These are phyloP conservation scores for Xanthostigma xanthostigma DNA, from an alignment of 2,888 invertebrate genomes.

Conservation along the genomic window DNA sequence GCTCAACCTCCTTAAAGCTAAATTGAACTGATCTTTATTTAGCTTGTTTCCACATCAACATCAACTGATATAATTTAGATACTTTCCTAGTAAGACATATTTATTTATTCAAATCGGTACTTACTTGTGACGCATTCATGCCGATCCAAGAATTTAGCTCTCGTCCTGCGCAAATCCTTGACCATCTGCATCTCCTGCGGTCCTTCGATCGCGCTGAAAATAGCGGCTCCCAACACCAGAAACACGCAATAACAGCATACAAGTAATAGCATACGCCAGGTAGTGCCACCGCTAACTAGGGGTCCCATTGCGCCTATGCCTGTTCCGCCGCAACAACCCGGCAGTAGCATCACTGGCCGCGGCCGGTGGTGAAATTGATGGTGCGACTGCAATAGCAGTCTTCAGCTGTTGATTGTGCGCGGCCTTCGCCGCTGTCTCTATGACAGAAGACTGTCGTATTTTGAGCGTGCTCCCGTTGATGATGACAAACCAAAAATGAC, in stretches of 20 bases:
- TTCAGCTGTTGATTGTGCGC: no score
- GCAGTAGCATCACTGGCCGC: constrained; percentile 1
- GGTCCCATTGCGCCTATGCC: background rate
- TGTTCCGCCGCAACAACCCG: constrained; percentile 1
- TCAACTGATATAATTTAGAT: no score
- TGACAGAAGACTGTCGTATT: no score
- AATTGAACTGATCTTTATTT: no score
- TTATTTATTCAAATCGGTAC: constrained; percentile 18
- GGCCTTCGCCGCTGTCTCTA: no score
- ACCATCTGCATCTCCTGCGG: constrained; percentile 48
- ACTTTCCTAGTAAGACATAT: no score
- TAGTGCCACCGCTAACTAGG: constrained; percentile 19
- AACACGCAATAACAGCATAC: constrained; percentile 38
- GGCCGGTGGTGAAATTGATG: no score
- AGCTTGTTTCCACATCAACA: no score
- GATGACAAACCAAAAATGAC: no score
- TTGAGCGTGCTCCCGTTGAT: no score
- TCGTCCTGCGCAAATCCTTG: constrained; percentile 35
- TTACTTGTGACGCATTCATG: constrained; percentile 53
- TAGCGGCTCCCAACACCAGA: constrained; percentile 54
- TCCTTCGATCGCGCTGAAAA: constrained; percentile 67
- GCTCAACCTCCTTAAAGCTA: no score
- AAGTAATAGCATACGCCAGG: constrained; percentile 28
- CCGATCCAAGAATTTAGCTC: constrained; percentile 42
- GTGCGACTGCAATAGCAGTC: no score